Base-by-base conservation (phyloP, 2,113 vertebrate genomes). In the Mormoops blainvillei region DNA sequence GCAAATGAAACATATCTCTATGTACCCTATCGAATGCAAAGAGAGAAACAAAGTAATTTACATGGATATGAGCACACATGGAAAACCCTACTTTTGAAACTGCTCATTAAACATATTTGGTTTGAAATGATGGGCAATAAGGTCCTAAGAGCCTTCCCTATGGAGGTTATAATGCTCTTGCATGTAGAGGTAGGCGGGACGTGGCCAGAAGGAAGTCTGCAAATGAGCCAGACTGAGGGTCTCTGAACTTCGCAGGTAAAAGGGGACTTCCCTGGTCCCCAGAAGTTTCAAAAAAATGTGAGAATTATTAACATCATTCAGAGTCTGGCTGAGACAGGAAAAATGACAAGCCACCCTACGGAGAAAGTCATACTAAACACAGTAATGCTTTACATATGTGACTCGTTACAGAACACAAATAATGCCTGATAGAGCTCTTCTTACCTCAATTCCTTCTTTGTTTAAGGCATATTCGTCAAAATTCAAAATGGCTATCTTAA, bases 391-490 rank as follows among this genome's bases (percentile, higher is more conserved):
- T 52, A 94, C 54, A 63, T 43, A 56, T 38, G 65, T 5, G 67
- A 45, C 9, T 6, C n/a, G 45, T 41, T 81, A 73, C 3, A 89
- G 54, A 96, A 92, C 12, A 68, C 41, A 92, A 92, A 68, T 14
- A 36, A 77, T 15, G 13, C 71, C 73, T 54, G 5, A 26, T 0
- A 50, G 81, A 14, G 24, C 71, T 80, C 41, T 77, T 91, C 98
- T 99, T 98, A 99, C 99, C 99, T 99, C 99, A 89, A 99, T 99
- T 96, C 99, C 99, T 98, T 99, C 99, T 98, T 99, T 99, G 98
- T 99, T 99, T 98, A 99, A 99, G 96, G 99, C 99, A 88, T 99
- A 99, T 98, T 99, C 99, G 12, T 99, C 99, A 41, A 99, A 99
- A 98, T 99, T 99, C 98, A 99, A 98, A 97, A 99, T 99, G 94